Evolutionary conservation across 2,797 vertebrate species (phyloP).

Genomic region (Poeciliopsis infans): DNA sequence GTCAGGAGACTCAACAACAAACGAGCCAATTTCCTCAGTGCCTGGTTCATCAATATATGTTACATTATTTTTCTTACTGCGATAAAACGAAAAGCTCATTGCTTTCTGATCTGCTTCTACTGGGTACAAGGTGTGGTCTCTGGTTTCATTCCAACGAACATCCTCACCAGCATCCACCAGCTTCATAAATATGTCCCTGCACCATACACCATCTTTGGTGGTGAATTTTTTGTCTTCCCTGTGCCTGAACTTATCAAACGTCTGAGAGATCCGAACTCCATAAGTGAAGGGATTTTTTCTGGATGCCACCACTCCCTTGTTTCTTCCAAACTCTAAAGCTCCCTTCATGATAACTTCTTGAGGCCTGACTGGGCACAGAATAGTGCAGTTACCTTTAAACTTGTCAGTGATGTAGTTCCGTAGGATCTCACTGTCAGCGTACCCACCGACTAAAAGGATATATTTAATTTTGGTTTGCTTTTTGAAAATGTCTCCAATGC

Average conservation of each 20-base stretch:
- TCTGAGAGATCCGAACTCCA: neutral
- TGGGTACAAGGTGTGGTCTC: fast-evolving
- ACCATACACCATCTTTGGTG: neutral
- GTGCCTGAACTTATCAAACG: neutral
- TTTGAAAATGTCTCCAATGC: too few relatives aligned
- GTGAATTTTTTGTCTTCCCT: neutral
- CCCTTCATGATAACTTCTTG: too few relatives aligned
- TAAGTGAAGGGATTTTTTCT: conserved; percentile 3
- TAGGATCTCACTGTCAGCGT: neutral
- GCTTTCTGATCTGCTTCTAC: fast-evolving
- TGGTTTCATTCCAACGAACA: neutral
- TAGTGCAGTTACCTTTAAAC: neutral
- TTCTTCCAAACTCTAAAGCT: too few relatives aligned
- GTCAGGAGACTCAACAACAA: neutral
- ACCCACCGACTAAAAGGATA: conserved; percentile 8
- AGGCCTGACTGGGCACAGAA: too few relatives aligned
- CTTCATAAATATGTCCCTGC: neutral
- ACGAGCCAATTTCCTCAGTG: fast-evolving
- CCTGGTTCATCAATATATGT: conserved; percentile 3
- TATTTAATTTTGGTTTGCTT: fast-evolving
- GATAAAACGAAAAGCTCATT: neutral
- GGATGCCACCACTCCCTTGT: neutral
- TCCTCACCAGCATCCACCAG: neutral
- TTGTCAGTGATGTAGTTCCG: neutral
- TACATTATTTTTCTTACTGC: neutral